phyloP scores from a whole-genome alignment of 2,888 invertebrate genomes.

The Pandemis cinnamomeana region DNA sequence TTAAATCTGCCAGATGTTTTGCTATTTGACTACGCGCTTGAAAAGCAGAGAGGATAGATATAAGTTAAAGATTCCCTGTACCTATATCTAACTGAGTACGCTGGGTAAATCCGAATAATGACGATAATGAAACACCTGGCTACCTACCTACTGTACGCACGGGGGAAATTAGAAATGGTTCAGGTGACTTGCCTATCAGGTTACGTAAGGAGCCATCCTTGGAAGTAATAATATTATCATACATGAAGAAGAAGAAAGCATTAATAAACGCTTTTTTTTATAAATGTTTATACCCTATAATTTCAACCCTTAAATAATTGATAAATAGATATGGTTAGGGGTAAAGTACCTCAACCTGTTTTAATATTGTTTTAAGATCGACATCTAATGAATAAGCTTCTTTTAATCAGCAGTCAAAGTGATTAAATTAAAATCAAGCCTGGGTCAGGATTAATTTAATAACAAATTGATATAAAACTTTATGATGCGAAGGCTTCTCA shows the following conservation, averaged over 20 bases:
- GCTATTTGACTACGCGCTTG: background rate
- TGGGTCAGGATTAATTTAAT: conserved; percentile 5
- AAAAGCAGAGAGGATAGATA: background rate
- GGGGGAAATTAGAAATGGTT: conserved; percentile 3
- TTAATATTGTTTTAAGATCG: conserved; percentile 2
- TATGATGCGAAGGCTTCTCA: background rate
- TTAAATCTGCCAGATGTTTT: conserved; percentile 6
- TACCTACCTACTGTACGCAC: background rate
- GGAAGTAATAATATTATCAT: too few species aligned
- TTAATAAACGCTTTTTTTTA: too few species aligned
- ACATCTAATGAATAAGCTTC: background rate
- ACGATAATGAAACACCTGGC: conserved; percentile 5
- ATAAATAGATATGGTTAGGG: background rate
- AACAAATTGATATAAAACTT: background rate
- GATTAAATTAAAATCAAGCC: background rate
- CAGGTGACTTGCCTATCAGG: background rate
- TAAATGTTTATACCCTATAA: too few species aligned
- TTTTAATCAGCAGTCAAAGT: conserved; percentile 5
- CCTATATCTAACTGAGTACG: background rate
- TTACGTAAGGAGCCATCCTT: background rate
- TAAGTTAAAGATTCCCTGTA: conserved; percentile 4
- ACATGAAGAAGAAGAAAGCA: too few species aligned
- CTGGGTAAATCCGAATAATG: background rate
- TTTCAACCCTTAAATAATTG: too few species aligned
- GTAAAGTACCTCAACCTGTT: background rate